Percentiles rank a stretch among this genome's conserved stretches.
Conservation (phyloP, 2,113 vertebrate genomes). For the Sinocyclocheilus anophthalmus region DNA sequence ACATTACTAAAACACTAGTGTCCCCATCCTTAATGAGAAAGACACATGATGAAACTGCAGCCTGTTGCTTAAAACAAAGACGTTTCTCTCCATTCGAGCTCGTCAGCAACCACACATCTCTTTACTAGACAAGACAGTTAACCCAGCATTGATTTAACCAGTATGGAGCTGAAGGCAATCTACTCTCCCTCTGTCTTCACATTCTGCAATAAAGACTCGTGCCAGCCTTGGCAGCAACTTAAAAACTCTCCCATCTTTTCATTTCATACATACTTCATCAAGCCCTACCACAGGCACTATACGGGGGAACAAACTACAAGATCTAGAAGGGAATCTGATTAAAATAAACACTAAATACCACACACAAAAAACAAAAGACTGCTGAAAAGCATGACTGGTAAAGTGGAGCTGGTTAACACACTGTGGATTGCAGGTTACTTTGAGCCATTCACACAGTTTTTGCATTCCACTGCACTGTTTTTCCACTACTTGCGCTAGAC, state of each 20-base stretch:
- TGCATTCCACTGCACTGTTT: not conserved
- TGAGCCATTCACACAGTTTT: not conserved
- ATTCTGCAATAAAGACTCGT: conserved; percentile 10
- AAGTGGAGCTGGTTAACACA: not conserved
- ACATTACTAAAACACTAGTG: not conserved
- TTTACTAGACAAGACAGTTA: not conserved
- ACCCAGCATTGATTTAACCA: conserved; percentile 15
- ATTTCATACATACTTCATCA: conserved; percentile 17
- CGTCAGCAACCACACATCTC: not conserved
- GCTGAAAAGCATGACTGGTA: not conserved
- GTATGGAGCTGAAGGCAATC: not conserved
- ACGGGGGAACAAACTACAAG: not conserved
- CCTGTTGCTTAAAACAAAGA: not conserved
- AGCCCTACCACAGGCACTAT: not conserved
- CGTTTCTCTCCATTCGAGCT: not conserved
- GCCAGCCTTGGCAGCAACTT: conserved; percentile 18
- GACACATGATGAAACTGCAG: not conserved
- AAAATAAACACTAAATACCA: not conserved
- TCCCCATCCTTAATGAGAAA: not conserved
- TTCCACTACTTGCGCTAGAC: not conserved
- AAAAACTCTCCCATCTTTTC: conserved; percentile 18
- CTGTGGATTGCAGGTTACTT: not conserved
- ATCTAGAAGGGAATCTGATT: not conserved
- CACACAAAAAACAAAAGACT: not conserved
- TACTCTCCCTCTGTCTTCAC: not conserved